Base-by-base conservation (phyloP, 2,888 invertebrate genomes). In the Leuctra nigra region DNA sequence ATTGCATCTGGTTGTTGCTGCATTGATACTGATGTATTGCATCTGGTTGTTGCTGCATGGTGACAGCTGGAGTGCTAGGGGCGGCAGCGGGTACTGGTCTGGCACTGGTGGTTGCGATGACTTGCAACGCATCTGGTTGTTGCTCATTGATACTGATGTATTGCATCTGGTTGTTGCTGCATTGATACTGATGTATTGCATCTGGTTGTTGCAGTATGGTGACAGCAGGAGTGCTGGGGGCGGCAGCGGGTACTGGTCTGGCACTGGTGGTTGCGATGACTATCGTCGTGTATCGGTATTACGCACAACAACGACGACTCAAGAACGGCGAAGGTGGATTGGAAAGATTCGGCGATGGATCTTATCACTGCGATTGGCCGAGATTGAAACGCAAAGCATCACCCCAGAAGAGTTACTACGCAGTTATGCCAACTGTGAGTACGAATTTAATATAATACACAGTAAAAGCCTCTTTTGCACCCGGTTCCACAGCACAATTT, bases 21-120 rank as follows among this genome's bases (percentile, higher is more conserved):
- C n/a, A n/a, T n/a, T n/a, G n/a, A n/a, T n/a, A n/a, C n/a, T n/a
- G n/a, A n/a, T n/a, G n/a, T n/a, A n/a, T n/a, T n/a, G n/a, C n/a
- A n/a, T n/a, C n/a, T n/a, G n/a, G n/a, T n/a, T n/a, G n/a, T n/a
- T n/a, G n/a, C n/a, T n/a, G 53, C 25, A 81, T 83, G 81, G 80
- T 82, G 57, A 79, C 79, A 52, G 80, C 83, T n/a, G 82, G 83
- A 41, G 79, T 83, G 33, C 69, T 84, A 57, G 84, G 83, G 16
- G 83, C 83, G 39, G 84, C 83, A 4, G 75, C 81, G 1, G 84
- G 84, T 39, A 81, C 82, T 2, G 84, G 83, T 6, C 70, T 83
- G 59, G 83, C 83, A 1, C 70, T 84, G 23, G 69, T 83, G 55
- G 76, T 84, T 33, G 83, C 83, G 13, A 78, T 84, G 67, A 83